Evolutionary conservation across 2,797 vertebrate species (phyloP), one percentile per base, ranked within the genome.

Genomic region (Lepus oiostolus): DNA sequence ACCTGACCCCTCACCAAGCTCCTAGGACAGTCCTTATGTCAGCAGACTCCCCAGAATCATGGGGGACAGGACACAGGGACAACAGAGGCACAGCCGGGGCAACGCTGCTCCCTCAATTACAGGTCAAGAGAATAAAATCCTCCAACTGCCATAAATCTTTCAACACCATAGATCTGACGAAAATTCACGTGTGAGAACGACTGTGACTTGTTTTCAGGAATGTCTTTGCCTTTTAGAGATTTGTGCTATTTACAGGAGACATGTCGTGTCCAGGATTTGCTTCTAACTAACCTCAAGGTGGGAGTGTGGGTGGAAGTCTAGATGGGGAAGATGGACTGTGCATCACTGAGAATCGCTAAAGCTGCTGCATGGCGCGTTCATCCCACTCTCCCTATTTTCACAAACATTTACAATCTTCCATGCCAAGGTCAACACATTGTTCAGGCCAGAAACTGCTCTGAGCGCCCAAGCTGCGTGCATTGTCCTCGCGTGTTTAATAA

Each of bases 151-250:
- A 84, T 85, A 50, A 68, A 47, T 54, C 58, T 32, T 75, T 87
- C 82, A 86, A 52, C 21, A 80, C 28, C 82, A 47, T 80, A 42
- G 42, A 32, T 89, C 52, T 54, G 52, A 54, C 10, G 52, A 54
- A 10, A 47, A 26, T 28, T 42, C 35, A 62, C 9, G 38, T 47
- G 32, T 60, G 32, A 38, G 38, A 81, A 42, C 28, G 54, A 26
- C 26, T 71, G 28, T 30, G 21, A 22, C 17, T 38, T 38, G 22
- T 13, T 72, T 71, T 22, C 11, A 32, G 30, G 11, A 26, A 54
- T 47, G 54, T 63, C 38, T 32, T 52, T 72, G 32, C 58, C 42
- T 72, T 91, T 96, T 90, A 91, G 63, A 74, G 38, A 67, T 19
- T 74, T 0, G 62, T 52, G 42, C 38, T 67, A 52, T 72, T 86